Conservation (phyloP, 2,113 vertebrate genomes). For the Tonatia bakeri region DNA sequence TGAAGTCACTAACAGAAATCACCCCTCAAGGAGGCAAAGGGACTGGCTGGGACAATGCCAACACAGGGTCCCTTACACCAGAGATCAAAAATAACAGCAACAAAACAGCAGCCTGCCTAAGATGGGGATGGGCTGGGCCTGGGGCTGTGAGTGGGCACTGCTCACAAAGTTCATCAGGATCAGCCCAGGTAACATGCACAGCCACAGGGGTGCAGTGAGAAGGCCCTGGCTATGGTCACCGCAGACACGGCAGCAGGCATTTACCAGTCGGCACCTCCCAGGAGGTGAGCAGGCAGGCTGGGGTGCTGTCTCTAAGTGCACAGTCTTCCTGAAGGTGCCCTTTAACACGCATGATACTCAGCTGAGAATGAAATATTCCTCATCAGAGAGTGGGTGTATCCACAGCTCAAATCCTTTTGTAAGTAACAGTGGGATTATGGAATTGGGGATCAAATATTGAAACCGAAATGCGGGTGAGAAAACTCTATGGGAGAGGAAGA, state of each 20-base stretch:
- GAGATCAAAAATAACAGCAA: not conserved
- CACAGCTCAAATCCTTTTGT: not conserved
- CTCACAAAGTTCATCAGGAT: not conserved
- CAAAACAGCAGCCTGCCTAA: not conserved
- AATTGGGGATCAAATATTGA: not conserved
- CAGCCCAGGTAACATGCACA: not conserved
- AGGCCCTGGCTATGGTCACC: fast-evolving
- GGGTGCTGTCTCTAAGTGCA: not conserved
- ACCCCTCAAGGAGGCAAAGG: not conserved
- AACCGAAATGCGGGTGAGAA: not conserved
- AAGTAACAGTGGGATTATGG: not conserved
- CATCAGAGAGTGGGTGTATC: not conserved
- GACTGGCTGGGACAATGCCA: not conserved
- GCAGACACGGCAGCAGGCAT: not conserved
- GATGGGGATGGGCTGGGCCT: not conserved
- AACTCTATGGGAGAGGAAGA: not conserved
- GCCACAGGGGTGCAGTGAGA: too few relatives aligned
- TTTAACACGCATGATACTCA: fast-evolving
- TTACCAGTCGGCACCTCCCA: not conserved
- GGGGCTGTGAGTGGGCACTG: not conserved
- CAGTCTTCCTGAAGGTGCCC: fast-evolving
- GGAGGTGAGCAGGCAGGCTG: too few relatives aligned
- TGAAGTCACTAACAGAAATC: not conserved
- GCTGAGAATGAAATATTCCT: not conserved
- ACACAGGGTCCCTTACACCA: not conserved